Conservation (phyloP, 1,140 invertebrate genomes). For the Cotesia typhae region DNA sequence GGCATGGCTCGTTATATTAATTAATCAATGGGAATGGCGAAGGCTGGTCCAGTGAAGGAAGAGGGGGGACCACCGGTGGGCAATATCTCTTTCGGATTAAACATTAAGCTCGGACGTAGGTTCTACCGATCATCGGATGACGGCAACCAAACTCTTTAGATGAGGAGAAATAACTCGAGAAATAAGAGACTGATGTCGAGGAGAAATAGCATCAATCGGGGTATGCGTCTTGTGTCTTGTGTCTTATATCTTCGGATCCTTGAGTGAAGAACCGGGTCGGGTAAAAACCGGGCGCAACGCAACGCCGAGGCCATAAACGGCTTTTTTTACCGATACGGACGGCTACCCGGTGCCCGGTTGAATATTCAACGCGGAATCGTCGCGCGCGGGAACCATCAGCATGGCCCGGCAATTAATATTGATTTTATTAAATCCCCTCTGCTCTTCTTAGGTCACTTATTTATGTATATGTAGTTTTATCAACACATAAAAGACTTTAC, state of each 20-base stretch:
- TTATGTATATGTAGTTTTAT: background rate
- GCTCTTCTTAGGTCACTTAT: slow-evolving; percentile 7
- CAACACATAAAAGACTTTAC: background rate
- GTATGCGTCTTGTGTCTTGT: too few species aligned
- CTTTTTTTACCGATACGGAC: slow-evolving; percentile 51
- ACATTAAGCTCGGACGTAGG: slow-evolving; percentile 43
- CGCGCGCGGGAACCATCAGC: slow-evolving; percentile 31
- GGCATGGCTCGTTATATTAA: slow-evolving; percentile 48
- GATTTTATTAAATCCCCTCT: slow-evolving; percentile 58
- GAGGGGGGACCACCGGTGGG: slow-evolving; percentile 31
- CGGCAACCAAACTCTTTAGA: slow-evolving; percentile 24
- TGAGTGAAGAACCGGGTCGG: slow-evolving; percentile 1
- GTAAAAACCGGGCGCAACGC: slow-evolving; percentile 54
- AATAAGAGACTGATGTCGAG: background rate
- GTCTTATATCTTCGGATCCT: background rate
- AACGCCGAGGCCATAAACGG: slow-evolving; percentile 55
- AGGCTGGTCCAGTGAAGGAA: background rate
- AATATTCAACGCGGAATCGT: slow-evolving; percentile 57
- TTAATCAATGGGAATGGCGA: slow-evolving; percentile 45
- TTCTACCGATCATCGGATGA: slow-evolving; percentile 32
- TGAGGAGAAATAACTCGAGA: background rate
- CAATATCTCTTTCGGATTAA: slow-evolving; percentile 43
- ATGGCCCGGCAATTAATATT: slow-evolving; percentile 59
- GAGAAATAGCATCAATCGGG: background rate
- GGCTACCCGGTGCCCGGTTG: slow-evolving; percentile 46